Percentiles rank a stretch among this genome's conserved stretches.
phyloP scores from a whole-genome alignment of 2,113 vertebrate species.

The Alces alces region DNA sequence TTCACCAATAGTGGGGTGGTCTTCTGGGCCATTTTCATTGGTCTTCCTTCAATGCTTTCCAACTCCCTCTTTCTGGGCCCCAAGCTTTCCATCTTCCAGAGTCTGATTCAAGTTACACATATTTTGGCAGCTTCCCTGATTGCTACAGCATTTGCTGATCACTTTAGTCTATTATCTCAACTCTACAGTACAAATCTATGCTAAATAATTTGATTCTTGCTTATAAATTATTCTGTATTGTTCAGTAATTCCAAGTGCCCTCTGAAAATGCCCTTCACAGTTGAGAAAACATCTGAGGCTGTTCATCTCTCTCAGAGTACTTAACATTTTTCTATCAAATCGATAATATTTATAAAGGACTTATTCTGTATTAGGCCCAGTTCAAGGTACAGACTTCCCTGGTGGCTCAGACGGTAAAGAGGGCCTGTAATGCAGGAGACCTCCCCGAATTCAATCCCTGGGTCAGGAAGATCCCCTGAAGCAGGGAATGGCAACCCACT shows the following conservation, averaged over 20 bases:
- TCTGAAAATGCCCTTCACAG: background rate
- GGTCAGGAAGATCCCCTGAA: background rate
- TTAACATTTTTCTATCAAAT: background rate
- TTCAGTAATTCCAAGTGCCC: background rate
- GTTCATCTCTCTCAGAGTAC: background rate
- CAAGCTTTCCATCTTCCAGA: background rate
- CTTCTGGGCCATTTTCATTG: background rate
- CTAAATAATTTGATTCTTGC: constrained; percentile 19
- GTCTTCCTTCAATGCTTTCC: background rate
- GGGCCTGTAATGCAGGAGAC: background rate
- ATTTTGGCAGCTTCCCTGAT: background rate
- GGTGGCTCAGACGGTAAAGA: background rate
- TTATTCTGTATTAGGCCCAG: background rate
- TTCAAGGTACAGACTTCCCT: background rate
- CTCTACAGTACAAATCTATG: background rate
- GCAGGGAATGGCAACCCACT: background rate
- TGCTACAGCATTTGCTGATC: background rate
- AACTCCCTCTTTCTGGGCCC: background rate
- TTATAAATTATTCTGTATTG: background rate
- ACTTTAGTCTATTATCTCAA: constrained; percentile 6
- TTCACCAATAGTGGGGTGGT: background rate
- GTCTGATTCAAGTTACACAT: background rate
- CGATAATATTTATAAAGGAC: background rate
- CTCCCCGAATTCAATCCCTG: background rate
- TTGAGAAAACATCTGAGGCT: background rate